Base-by-base conservation (phyloP, 1,140 invertebrate genomes). In the Halictus rubicundus region DNA sequence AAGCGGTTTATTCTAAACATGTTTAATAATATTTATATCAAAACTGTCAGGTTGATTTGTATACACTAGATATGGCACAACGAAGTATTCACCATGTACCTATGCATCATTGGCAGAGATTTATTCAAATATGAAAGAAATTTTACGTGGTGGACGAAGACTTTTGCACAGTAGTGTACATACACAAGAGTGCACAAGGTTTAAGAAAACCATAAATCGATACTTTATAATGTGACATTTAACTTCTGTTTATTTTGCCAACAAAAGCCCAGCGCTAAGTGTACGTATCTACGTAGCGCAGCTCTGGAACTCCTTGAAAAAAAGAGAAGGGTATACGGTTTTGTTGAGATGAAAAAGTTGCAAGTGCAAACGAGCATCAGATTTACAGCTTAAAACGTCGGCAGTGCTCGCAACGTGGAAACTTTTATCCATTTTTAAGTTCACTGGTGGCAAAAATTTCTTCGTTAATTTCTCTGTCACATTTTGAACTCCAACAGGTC, bases 241-340 rank as follows among this genome's bases (percentile, higher is more conserved):
- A 19, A 9, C 16, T 23, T 25, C 5, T 21, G 32, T 19, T 25
- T 16, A 3, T 27, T 42, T 57, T 32, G 2, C 49, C 0, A 32
- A 49, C 39, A 59, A 39, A 64, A 16, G 68, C 54, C 23, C 21
- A 8, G 64, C n/a, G 39, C 63, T 37, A 25, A 32, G 42, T 65
- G 82, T 66, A 60, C 39, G 68, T 72, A 32, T 65, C 80, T 61
- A 60, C 46, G 68, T 72, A 54, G 78, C 74, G 59, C 64, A 77
- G 78, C 69, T 83, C 82, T 16, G 54, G 46, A 61, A 52, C 37
- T 52, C 49, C 14, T 78, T 57, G 0, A 27, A 57, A 57, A 69
- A 61, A 81, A 57, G 54, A 9, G 14, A 16, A 68, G 68, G 59
- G 59, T 21, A n/a, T n/a, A 68, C 23, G 57, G 52, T 78, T 42